Conservation (phyloP, 2,888 invertebrate genomes). For the Synergus laeviventris region DNA sequence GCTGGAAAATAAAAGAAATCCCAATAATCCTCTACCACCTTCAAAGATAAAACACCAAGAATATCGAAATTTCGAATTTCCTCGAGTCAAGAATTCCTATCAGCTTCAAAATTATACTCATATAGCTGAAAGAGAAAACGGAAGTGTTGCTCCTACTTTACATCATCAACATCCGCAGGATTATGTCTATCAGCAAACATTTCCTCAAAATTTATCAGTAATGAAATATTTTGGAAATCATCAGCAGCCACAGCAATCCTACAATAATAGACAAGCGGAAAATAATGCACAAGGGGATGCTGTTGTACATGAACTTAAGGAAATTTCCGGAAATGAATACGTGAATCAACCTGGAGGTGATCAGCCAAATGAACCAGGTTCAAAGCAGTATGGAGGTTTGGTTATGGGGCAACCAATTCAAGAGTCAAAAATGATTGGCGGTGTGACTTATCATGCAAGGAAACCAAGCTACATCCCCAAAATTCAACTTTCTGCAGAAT, state of each 20-base stretch:
- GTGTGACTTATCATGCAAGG: constrained; percentile 64
- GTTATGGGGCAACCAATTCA: constrained; percentile 46
- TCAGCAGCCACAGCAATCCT: not conserved
- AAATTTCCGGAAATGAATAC: not conserved
- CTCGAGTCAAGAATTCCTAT: constrained; percentile 37
- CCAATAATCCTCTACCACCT: constrained; percentile 56
- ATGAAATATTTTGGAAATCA: not conserved
- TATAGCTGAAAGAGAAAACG: not conserved
- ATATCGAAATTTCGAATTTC: constrained; percentile 18
- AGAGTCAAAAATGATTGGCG: constrained; percentile 64
- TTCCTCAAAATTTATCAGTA: not conserved
- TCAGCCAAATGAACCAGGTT: not conserved
- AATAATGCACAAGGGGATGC: not conserved
- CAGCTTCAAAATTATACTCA: not conserved
- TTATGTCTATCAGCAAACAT: not conserved
- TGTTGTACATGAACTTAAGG: not conserved
- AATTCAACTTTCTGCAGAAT: not conserved
- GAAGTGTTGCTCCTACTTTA: not conserved
- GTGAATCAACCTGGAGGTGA: not conserved
- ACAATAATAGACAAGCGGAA: not conserved
- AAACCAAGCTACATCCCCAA: constrained; percentile 56
- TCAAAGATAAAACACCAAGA: not conserved
- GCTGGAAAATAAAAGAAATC: constrained; percentile 63
- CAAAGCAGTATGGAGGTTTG: not conserved
- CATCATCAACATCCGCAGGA: not conserved